Evolutionary conservation across 2,888 invertebrate species (phyloP), one percentile per base, ranked within the genome.

Genomic region (Scaptomyza tumidula): DNA sequence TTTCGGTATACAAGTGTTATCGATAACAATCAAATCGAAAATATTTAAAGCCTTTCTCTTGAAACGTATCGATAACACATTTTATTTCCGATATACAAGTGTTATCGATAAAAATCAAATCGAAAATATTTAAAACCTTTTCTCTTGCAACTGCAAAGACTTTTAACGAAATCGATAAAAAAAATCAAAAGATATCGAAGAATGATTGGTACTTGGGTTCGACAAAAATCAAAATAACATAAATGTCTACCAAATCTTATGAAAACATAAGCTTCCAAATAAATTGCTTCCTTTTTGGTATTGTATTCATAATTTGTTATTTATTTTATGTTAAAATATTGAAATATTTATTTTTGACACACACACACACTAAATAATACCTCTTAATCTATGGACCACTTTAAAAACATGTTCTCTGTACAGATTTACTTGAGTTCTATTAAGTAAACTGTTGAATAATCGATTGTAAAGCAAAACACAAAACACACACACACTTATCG

Each of bases 361-460:
- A 63, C 29, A 55, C 13, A 53, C 24, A 66, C 70, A 71, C 68
- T 76, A 68, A 70, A 67, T 78, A 86, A 76, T 83, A 83, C 83
- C 83, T 84, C 83, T 82, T 85, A 71, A 85, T 87, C 85, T 81
- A 84, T 87, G 83, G 83, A 84, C 83, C 83, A 84, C 75, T 81
- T 77, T 71, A 69, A 70, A 63, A 65, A 72, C 65, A 73, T 65
- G 64, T 75, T 77, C 73, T 72, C 69, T 55, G 64, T 45, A 59
- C 65, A 67, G 67, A 52, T 64, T 71, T 74, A 74, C 74, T 76
- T 78, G 69, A 78, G 75, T 78, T 78, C 19, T 59, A 68, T 78
- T 58, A 71, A 72, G 75, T 78, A 63, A 70, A 54, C 50, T 37
- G 52, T 49, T 24, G 46, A 76, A 53, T 24, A 14, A 29, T 29